Base-by-base conservation (phyloP, 2,888 invertebrate species). In the Dexiosoma caninum region DNA sequence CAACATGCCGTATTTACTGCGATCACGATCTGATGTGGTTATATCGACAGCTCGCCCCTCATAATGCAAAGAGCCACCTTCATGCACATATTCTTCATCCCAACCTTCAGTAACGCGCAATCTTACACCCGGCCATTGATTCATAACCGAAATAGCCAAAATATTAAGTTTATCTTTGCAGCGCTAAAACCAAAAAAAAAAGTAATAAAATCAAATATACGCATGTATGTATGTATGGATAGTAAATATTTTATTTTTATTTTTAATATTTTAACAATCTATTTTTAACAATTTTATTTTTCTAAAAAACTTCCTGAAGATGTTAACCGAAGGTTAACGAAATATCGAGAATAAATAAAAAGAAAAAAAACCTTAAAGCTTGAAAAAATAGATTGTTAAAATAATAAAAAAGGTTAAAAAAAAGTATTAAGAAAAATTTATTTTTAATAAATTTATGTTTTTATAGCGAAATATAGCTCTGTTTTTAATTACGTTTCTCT, bases 31-130 rank as follows among this genome's bases (percentile, higher is more conserved):
- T 84, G 96, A 96, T 85, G 98, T 98, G 83, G 97, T 97, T 87
- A 98, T 94, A 92, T 98, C 98, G 82, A 98, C 98, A 9, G 98
- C 98, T 23, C 98, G 93, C 14, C 98, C 98, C 91, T 98, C 98
- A 92, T 98, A 98, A 92, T 98, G 98, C 85, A 98, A 92, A 62
- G 97, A 97, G 88, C 96, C 94, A 83, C 92, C 92, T 70, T 89
- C 89, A 83, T 90, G 90, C 72, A 94, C 92, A 89, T 96, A 95
- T 87, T 95, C 95, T 89, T 98, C 98, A 88, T 97, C 97, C 98
- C 98, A 98, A 70, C 97, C 97, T 90, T 98, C 98, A 83, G 95
- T 97, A 82, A 98, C 98, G 72, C 97, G 92, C 85, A 98, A 92
- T 85, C 94, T 93, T 82, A 98, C 95, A n/a, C 97, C 96, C 0